A percentile compares a stretch with the other conserved stretches of the same genome.
phyloP scores from a whole-genome alignment of 2,113 vertebrate genomes.

The Cavia porcellus region DNA sequence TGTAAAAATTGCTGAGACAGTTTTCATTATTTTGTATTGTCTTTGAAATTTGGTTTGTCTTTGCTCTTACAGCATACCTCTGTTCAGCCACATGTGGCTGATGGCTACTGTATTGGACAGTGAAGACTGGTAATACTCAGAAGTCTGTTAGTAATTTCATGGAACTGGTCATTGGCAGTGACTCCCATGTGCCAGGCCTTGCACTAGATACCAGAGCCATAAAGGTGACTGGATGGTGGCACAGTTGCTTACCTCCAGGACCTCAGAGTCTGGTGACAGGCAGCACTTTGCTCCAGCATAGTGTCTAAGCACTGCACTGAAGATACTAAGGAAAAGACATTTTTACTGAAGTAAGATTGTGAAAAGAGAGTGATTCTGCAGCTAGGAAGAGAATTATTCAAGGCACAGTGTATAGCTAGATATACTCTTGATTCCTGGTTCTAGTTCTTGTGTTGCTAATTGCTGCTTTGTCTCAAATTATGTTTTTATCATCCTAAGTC shows the following conservation, averaged over 20 bases:
- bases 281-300: background rate
- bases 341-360: slow-evolving; percentile 48
- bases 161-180: background rate
- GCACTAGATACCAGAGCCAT: background rate
- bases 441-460: background rate
- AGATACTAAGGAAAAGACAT: background rate
- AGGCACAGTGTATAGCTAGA: background rate
- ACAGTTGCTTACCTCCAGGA: background rate
- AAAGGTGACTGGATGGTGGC: background rate
- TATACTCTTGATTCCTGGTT: background rate
- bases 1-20: background rate
- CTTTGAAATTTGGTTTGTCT: slow-evolving; percentile 20
- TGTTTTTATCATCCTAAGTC: background rate
- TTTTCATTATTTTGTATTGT: slow-evolving; percentile 3
- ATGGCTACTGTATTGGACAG: background rate
- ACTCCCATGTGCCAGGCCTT: background rate
- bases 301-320: slow-evolving; percentile 3
- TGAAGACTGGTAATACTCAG: background rate
- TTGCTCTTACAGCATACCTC: background rate
- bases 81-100: background rate
- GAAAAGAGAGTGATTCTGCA: background rate
- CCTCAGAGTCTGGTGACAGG: background rate
- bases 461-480: background rate
- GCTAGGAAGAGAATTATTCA: background rate
- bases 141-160: background rate